Conservation (phyloP, 2,888 invertebrate genomes). For the Eilema caniola region DNA sequence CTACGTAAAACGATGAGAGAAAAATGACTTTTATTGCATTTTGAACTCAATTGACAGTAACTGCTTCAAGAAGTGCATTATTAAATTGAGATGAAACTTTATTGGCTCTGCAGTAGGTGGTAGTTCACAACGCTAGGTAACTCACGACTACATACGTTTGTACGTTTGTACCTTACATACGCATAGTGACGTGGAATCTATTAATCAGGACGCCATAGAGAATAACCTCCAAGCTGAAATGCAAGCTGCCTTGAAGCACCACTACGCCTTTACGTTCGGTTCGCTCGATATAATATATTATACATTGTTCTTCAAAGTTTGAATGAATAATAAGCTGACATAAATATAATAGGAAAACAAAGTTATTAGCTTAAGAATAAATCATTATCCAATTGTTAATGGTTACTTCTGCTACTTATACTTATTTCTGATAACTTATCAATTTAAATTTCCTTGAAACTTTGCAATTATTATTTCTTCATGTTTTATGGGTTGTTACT, state of each 20-base stretch:
- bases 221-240: slow-evolving; percentile 26
- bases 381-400: not conserved
- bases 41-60: not conserved
- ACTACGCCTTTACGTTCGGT: not conserved
- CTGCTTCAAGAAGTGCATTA: slow-evolving; percentile 32
- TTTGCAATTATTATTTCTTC: no score
- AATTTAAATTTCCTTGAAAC: no score
- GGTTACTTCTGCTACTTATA: no score
- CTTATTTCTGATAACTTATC: no score
- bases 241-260: slow-evolving; percentile 8
- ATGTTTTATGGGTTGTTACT: no score
- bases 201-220: slow-evolving; percentile 38
- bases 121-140: slow-evolving; percentile 27
- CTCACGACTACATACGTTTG: slow-evolving; percentile 24
- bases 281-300: slow-evolving; percentile 5
- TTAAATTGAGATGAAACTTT: slow-evolving; percentile 39
- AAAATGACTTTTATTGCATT: slow-evolving; percentile 8
- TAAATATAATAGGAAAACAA: not conserved
- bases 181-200: slow-evolving; percentile 22
- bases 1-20: not conserved
- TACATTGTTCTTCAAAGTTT: not conserved
- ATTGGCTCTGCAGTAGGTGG: slow-evolving; percentile 30
- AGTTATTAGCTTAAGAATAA: not conserved
- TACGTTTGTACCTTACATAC: slow-evolving; percentile 5
- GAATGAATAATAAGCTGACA: not conserved